phyloP scores from a whole-genome alignment of 2,113 vertebrate species.

The Vidua chalybeata region DNA sequence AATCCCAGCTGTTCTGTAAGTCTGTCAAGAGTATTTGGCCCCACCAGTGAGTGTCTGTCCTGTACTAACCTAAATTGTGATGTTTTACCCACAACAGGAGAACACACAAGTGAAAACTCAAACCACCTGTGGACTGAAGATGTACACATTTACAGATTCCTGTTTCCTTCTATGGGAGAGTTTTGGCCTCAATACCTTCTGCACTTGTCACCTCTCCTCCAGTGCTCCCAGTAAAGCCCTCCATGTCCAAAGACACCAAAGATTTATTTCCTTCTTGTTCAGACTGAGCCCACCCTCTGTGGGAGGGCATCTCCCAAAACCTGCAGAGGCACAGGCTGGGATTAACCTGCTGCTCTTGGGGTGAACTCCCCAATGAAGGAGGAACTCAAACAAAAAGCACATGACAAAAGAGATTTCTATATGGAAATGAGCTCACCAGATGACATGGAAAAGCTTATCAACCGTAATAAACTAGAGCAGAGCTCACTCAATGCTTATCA shows the following conservation, averaged over 20 bases:
- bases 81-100: not conserved
- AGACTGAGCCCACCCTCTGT: not conserved
- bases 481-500: not conserved
- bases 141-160: not conserved
- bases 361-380: not conserved
- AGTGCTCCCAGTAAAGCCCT: not conserved
- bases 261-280: not conserved
- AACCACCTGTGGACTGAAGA: not conserved
- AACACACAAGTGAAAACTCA: not conserved
- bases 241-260: not conserved
- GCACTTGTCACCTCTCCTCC: not conserved
- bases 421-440: not conserved
- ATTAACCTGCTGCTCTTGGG: not conserved
- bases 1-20: rapidly evolving
- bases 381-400: not conserved
- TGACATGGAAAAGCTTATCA: not conserved
- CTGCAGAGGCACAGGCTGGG: not conserved
- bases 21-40: too few relatives aligned
- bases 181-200: not conserved
- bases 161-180: not conserved
- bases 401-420: not conserved
- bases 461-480: not conserved
- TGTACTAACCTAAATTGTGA: rapidly evolving
- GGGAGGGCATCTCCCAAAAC: not conserved
- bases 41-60: not conserved